Percentiles rank a stretch among this genome's conserved stretches.
Conservation (phyloP, 1,140 invertebrate species). For the Diachasma alloeum region DNA sequence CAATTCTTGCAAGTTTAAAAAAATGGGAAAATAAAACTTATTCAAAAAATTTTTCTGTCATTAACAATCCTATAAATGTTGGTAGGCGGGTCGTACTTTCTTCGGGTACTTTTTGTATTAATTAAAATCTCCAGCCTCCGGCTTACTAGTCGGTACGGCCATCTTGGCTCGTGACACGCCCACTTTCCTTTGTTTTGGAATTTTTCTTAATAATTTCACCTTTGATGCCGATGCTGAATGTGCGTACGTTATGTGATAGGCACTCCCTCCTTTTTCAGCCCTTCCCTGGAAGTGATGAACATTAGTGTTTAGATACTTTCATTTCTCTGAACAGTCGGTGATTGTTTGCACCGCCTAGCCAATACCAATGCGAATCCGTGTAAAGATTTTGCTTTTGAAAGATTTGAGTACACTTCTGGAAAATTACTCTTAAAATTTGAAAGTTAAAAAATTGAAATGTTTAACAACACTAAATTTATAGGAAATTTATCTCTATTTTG, state of each 20-base stretch:
- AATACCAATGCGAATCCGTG: no score
- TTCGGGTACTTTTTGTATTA: constrained; percentile 49
- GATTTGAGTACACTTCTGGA: no score
- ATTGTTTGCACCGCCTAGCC: no score
- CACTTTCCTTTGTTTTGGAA: constrained; percentile 60
- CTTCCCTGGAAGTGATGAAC: background rate
- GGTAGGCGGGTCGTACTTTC: constrained; percentile 25
- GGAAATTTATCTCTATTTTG: no score
- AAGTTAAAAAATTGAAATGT: no score
- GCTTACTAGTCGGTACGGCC: constrained; percentile 50
- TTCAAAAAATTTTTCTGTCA: background rate
- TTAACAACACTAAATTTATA: no score
- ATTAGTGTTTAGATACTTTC: constrained; percentile 5
- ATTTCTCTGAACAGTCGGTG: background rate
- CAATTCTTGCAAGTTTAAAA: background rate
- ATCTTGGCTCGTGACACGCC: constrained; percentile 63
- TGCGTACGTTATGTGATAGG: background rate
- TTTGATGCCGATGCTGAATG: constrained; percentile 25
- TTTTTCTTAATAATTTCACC: constrained; percentile 59
- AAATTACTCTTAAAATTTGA: no score
- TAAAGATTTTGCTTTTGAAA: no score
- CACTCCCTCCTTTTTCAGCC: constrained; percentile 9
- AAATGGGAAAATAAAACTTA: background rate
- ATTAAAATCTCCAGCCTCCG: constrained; percentile 62
- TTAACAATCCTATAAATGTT: background rate